Conservation (phyloP, 1,140 invertebrate species). For the Oreohelix idahoensis region DNA sequence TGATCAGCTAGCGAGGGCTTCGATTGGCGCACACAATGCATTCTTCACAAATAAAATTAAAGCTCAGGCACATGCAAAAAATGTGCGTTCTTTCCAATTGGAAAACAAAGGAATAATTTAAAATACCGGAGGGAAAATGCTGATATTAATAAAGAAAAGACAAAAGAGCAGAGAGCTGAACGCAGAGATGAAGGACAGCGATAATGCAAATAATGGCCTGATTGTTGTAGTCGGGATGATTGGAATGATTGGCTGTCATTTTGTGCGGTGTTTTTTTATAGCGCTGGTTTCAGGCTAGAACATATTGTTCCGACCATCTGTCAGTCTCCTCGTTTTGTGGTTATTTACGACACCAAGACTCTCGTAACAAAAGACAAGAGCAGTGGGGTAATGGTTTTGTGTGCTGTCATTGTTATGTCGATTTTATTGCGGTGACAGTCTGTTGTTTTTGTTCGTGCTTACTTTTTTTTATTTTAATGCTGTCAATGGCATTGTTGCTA, state of each 20-base stretch:
- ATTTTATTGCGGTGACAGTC: neutral
- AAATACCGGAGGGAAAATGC: neutral
- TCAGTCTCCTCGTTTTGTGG: neutral
- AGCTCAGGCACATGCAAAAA: neutral
- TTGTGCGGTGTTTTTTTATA: neutral
- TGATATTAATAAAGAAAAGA: slow-evolving; percentile 10
- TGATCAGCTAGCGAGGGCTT: neutral
- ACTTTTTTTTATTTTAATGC: neutral
- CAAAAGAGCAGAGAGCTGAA: neutral
- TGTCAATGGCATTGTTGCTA: neutral
- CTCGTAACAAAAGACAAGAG: neutral
- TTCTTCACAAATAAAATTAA: neutral
- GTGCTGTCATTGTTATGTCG: neutral
- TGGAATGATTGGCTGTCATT: slow-evolving; percentile 5
- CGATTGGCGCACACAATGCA: neutral
- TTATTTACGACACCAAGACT: neutral
- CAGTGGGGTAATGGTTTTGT: neutral
- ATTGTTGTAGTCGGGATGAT: slow-evolving; percentile 4
- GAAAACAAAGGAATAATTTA: neutral
- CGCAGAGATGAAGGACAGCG: neutral
- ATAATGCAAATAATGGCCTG: slow-evolving; percentile 10
- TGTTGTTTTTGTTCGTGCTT: neutral
- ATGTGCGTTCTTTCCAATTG: slow-evolving; percentile 1
- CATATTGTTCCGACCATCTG: slow-evolving; percentile 15
- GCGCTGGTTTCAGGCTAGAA: neutral